A percentile compares a stretch with the other conserved stretches of the same genome.
Evolutionary conservation across 2,888 invertebrate species (phyloP).

Genomic region (Tiphia femorata): DNA sequence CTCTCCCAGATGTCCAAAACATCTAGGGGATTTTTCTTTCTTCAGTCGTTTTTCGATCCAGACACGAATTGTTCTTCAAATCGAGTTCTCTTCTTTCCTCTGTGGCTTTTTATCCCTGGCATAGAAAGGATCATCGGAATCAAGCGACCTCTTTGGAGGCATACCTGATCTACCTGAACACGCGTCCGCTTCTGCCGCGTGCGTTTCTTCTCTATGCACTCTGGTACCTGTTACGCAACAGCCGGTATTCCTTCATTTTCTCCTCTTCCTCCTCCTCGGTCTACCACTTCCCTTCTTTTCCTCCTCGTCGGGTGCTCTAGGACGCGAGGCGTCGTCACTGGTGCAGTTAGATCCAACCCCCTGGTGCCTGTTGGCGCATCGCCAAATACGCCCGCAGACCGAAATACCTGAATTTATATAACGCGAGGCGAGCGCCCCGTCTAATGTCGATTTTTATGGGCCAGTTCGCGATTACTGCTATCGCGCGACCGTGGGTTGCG

Average conservation of each 20-base stretch:
- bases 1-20: too few relatives aligned
- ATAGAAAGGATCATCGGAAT: too few relatives aligned
- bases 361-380: conserved; percentile 50
- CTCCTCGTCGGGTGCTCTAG: too few relatives aligned
- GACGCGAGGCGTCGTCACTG: conserved; percentile 51
- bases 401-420: conserved; percentile 66
- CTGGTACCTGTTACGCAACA: conserved; percentile 62
- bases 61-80: too few relatives aligned
- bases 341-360: conserved; percentile 59
- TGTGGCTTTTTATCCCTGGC: too few relatives aligned
- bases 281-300: neutral
- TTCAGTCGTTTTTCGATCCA: too few relatives aligned
- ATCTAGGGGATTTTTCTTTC: too few relatives aligned
- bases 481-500: too few relatives aligned
- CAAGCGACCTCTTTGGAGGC: too few relatives aligned
- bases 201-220: conserved; percentile 31
- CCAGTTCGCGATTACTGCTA: conserved; percentile 4
- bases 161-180: conserved; percentile 28
- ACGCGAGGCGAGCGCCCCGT: conserved; percentile 46
- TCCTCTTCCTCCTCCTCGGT: neutral
- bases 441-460: conserved; percentile 26
- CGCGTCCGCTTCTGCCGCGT: too few relatives aligned
- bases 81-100: too few relatives aligned
- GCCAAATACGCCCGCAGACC: conserved; percentile 62
- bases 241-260: conserved; percentile 22